Percentiles rank a stretch among this genome's conserved stretches.
Conservation (phyloP, 2,113 vertebrate genomes). For the Gambusia affinis region DNA sequence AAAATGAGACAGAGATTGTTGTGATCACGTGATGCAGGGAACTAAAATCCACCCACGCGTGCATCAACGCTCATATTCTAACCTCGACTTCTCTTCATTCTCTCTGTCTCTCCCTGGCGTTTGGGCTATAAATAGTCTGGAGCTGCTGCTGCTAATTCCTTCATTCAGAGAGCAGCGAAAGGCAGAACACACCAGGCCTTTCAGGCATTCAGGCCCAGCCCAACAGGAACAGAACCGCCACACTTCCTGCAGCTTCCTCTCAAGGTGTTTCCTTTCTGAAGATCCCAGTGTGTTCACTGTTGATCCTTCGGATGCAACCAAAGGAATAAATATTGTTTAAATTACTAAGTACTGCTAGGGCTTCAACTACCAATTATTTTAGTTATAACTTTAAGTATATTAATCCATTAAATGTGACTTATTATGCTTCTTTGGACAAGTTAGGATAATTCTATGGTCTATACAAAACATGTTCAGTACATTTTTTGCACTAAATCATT, state of each 20-base stretch:
- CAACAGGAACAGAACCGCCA: constrained; percentile 59
- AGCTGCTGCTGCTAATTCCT: constrained; percentile 79
- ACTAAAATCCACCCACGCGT: constrained; percentile 29
- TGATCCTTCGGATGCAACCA: not conserved
- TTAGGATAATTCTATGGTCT: no score
- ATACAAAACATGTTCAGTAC: no score
- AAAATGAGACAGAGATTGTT: constrained; percentile 16
- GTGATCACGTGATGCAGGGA: constrained; percentile 30
- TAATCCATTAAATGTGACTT: no score
- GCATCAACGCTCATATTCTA: constrained; percentile 12
- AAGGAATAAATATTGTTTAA: not conserved
- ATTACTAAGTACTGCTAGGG: not conserved
- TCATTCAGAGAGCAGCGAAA: constrained; percentile 75
- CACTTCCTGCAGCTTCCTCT: constrained; percentile 8
- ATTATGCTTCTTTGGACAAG: no score
- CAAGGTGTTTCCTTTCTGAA: not conserved
- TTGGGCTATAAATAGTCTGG: constrained; percentile 78
- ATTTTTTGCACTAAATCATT: no score
- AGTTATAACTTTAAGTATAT: no score
- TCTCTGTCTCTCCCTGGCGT: constrained; percentile 45
- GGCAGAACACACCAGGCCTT: constrained; percentile 57
- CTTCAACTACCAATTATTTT: no score
- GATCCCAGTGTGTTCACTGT: constrained; percentile 12
- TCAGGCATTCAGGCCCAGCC: constrained; percentile 43
- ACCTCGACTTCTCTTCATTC: constrained; percentile 21